Conservation (phyloP, 2,888 invertebrate genomes). For the Julus scanicus region DNA sequence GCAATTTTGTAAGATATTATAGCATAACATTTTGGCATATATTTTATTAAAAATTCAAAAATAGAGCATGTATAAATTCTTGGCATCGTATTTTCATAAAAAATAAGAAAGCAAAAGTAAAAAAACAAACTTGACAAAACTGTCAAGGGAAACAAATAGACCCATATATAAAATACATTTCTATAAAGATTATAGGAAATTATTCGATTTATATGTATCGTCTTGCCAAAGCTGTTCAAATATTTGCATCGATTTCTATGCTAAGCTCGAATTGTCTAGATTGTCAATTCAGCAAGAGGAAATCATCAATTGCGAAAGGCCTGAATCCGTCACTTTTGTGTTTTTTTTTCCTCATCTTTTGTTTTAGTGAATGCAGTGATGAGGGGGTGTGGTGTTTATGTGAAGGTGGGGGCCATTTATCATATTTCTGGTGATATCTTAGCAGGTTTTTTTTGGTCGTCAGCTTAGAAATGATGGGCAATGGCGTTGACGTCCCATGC, state of each 20-base stretch:
- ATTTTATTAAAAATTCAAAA: not conserved
- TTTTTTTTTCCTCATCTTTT: not conserved
- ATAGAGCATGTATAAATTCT: too few relatives aligned
- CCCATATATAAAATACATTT: not conserved
- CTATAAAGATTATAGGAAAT: not conserved
- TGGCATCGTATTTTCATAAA: not conserved
- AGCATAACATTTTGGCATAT: not conserved
- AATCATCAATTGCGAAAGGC: conserved; percentile 16
- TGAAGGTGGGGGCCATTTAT: conserved; percentile 33
- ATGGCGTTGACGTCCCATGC: conserved; percentile 38
- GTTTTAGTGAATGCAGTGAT: conserved; percentile 31
- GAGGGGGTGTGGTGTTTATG: conserved; percentile 22
- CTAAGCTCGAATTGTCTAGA: conserved; percentile 36
- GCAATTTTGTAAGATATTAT: not conserved
- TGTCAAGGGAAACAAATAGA: not conserved
- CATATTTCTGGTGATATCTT: conserved; percentile 41
- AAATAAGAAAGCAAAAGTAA: not conserved
- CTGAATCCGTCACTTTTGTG: conserved; percentile 25
- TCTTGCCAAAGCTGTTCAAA: conserved; percentile 24
- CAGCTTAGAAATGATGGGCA: conserved; percentile 48
- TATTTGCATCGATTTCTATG: conserved; percentile 31
- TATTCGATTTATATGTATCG: conserved; percentile 25
- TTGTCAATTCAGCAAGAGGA: not conserved
- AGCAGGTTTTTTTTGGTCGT: conserved; percentile 25
- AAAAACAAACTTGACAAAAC: too few relatives aligned